A percentile compares a stretch with the other conserved stretches of the same genome.
These are phyloP conservation scores for Centropristis striata DNA, from an alignment of 2,113 vertebrate species.

Conservation along the genomic window DNA sequence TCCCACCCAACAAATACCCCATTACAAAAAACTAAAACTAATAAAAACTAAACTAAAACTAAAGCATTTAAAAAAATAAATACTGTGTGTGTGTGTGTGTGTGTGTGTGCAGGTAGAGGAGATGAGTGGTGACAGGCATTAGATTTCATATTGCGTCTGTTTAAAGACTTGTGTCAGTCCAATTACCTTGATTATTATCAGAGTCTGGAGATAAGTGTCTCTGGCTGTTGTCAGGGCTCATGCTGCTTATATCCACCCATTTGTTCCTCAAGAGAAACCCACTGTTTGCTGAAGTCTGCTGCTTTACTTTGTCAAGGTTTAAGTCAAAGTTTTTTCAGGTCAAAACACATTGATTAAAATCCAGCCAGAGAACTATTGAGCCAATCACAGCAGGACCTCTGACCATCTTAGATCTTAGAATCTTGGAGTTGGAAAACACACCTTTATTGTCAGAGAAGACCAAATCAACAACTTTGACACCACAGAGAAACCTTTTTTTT, in stretches of 20 bases:
- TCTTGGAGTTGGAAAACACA: no score
- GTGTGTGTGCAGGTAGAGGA: constrained; percentile 10
- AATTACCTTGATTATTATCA: constrained; percentile 30
- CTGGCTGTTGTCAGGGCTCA: background rate
- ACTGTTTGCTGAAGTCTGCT: background rate
- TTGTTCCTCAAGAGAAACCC: constrained; percentile 11
- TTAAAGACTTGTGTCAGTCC: constrained; percentile 37
- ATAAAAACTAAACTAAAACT: no score
- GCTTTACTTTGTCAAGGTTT: background rate
- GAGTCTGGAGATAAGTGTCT: background rate
- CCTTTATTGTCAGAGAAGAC: no score
- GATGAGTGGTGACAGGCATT: constrained; percentile 62
- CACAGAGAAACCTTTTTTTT: no score
- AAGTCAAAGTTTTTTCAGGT: no score
- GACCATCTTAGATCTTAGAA: no score
- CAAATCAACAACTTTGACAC: no score
- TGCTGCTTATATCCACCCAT: background rate
- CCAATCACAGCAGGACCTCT: no score
- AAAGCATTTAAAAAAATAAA: no score
- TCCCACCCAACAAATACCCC: no score
- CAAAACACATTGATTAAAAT: no score
- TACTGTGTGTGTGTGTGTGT: background rate
- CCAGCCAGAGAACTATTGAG: background rate
- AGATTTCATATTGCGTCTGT: constrained; percentile 40
- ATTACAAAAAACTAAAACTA: no score